phyloP scores from a whole-genome alignment of 2,113 vertebrate species.

The Austrofundulus limnaeus region DNA sequence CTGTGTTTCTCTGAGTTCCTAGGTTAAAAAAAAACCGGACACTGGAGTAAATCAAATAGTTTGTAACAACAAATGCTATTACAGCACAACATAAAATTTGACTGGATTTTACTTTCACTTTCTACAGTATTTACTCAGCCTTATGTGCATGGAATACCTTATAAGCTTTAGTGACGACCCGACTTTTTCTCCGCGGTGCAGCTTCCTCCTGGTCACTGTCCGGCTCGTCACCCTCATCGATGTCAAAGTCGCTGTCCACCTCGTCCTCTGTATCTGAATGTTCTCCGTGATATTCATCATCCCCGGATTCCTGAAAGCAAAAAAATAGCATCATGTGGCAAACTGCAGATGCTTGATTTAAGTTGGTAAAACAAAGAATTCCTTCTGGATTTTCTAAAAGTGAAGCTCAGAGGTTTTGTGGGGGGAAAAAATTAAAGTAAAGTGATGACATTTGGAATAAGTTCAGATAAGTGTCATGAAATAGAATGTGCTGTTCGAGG shows the following conservation, averaged over 20 bases:
- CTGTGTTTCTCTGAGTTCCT: no score
- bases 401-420: no score
- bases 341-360: not conserved
- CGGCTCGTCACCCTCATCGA: slow-evolving; percentile 94
- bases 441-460: not conserved
- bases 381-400: not conserved
- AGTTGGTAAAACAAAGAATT: not conserved
- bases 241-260: slow-evolving; percentile 96
- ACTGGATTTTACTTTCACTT: no score
- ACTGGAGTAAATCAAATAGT: no score
- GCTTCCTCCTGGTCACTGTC: slow-evolving; percentile 91
- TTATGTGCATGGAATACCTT: no score
- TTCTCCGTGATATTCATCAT: slow-evolving; percentile 93
- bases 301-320: slow-evolving; percentile 86
- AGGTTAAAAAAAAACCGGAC: no score
- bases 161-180: slow-evolving; percentile 92
- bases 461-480: not conserved
- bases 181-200: slow-evolving; percentile 86
- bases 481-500: no score
- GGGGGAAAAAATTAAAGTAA: no score
- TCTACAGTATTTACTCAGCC: no score
- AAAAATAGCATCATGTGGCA: not conserved
- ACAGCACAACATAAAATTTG: no score
- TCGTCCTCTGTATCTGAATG: slow-evolving; percentile 96
- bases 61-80: no score